Evolutionary conservation across 2,113 vertebrate genomes (phyloP).

Genomic region (Podilymbus podiceps): DNA sequence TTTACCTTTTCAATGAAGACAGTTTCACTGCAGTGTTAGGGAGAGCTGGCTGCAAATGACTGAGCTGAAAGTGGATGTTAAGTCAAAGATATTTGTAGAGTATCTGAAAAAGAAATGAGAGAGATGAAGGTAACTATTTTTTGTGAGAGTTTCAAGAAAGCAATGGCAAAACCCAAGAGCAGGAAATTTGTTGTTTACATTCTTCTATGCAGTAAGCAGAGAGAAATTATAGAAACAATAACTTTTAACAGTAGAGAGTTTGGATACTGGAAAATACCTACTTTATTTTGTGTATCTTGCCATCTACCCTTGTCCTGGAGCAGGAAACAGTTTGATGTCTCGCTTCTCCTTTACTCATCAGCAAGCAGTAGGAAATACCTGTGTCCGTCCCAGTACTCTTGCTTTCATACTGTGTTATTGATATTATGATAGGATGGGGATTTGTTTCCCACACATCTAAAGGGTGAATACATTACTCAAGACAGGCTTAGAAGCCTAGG

Average conservation of each 20-base stretch:
- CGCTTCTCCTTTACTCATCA: not conserved
- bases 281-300: not conserved
- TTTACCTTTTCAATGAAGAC: not conserved
- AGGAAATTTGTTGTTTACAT: not conserved
- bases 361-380: not conserved
- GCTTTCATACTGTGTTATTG: not conserved
- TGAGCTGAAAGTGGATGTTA: not conserved
- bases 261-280: not conserved
- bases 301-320: not conserved
- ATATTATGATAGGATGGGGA: rapidly evolving
- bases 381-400: not conserved
- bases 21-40: not conserved
- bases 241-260: not conserved
- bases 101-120: not conserved
- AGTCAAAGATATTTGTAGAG: not conserved
- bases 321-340: not conserved
- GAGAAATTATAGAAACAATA: not conserved
- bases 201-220: not conserved
- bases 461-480: not conserved
- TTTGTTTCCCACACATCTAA: not conserved
- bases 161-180: not conserved
- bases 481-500: not conserved
- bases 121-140: not conserved
- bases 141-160: not conserved
- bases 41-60: not conserved